Percentiles rank a stretch among this genome's conserved stretches.
These are phyloP conservation scores for Leptinotarsa juncta DNA, from an alignment of 2,888 invertebrate genomes.

Conservation along the genomic window DNA sequence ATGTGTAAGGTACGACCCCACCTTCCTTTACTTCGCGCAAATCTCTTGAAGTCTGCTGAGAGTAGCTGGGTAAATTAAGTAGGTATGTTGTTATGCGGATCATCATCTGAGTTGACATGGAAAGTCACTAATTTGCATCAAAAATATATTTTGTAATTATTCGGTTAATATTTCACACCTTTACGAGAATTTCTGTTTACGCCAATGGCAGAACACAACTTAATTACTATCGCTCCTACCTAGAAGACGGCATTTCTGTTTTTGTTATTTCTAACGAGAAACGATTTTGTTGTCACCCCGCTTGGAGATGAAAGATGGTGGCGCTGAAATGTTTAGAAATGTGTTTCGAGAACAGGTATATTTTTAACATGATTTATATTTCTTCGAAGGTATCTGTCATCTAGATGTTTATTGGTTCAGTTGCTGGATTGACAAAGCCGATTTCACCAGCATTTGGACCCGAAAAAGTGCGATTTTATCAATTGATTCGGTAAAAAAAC, in stretches of 20 bases:
- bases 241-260: conserved; percentile 2
- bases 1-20: too few species aligned
- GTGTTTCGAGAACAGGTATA: conserved; percentile 27
- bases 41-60: too few species aligned
- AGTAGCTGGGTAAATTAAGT: too few species aligned
- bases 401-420: conserved; percentile 18
- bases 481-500: too few species aligned
- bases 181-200: neutral
- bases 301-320: conserved; percentile 37
- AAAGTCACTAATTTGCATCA: too few species aligned
- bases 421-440: conserved; percentile 3
- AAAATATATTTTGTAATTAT: too few species aligned
- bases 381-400: conserved; percentile 20
- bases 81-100: too few species aligned
- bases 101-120: too few species aligned
- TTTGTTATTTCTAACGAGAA: conserved; percentile 40
- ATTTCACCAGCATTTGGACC: neutral
- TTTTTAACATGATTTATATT: conserved; percentile 25
- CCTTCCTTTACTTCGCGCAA: too few species aligned
- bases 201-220: conserved; percentile 14
- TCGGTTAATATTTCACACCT: neutral
- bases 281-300: conserved; percentile 28
- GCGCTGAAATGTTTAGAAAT: conserved; percentile 39
- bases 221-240: conserved; percentile 24
- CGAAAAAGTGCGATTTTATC: too few species aligned